Conservation (phyloP, 1,140 invertebrate species). For the Sarcophaga bullata region DNA sequence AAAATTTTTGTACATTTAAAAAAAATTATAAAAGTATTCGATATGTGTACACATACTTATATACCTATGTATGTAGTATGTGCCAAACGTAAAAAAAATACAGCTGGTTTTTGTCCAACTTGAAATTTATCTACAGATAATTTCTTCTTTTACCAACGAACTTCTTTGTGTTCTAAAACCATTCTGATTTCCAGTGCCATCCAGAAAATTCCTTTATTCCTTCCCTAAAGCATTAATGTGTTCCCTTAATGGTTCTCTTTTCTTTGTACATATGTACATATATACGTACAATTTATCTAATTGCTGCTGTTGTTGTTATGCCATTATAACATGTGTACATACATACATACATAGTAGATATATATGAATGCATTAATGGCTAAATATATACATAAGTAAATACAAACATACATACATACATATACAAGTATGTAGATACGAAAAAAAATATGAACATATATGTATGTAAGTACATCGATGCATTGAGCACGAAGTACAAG, state of each 20-base stretch:
- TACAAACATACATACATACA: background rate
- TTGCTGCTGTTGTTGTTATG: background rate
- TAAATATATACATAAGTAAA: too few relatives aligned
- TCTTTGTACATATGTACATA: background rate
- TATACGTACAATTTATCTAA: too few relatives aligned
- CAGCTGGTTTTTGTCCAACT: too few relatives aligned
- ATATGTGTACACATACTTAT: too few relatives aligned
- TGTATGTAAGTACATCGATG: background rate
- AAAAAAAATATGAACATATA: background rate
- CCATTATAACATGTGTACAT: background rate
- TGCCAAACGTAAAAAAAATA: too few relatives aligned
- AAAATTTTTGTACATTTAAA: too few relatives aligned
- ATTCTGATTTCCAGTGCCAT: background rate
- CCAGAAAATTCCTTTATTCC: background rate
- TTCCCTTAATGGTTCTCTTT: slow-evolving; percentile 13
- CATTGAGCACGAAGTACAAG: background rate
- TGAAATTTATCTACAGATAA: too few relatives aligned
- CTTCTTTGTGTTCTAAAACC: too few relatives aligned
- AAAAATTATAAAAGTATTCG: too few relatives aligned
- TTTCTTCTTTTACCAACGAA: too few relatives aligned
- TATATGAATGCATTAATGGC: too few relatives aligned
- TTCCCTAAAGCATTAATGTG: background rate
- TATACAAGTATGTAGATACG: background rate
- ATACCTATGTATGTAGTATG: too few relatives aligned
- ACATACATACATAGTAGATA: background rate